Conservation (phyloP, 2,888 invertebrate genomes). For the Leistus spinibarbis region DNA sequence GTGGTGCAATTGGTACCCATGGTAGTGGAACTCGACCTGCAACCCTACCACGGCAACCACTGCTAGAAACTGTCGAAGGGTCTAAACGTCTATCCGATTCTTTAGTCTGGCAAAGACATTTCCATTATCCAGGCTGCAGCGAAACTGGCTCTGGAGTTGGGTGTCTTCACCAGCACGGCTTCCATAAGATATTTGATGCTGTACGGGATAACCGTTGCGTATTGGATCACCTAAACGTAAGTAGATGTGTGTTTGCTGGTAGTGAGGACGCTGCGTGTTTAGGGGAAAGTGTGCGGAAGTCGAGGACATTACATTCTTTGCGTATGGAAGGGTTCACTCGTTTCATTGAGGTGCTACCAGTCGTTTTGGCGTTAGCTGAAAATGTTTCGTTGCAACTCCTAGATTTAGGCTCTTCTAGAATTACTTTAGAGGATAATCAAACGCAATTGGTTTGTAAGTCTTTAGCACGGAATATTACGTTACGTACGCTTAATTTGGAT, state of each 20-base stretch:
- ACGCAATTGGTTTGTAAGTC: constrained; percentile 59
- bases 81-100: constrained; percentile 63
- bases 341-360: constrained; percentile 62
- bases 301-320: constrained; percentile 60
- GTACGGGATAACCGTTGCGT: constrained; percentile 60
- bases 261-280: constrained; percentile 63
- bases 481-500: constrained; percentile 61
- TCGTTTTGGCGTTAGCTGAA: constrained; percentile 61
- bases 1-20: constrained; percentile 58
- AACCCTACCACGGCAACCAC: constrained; percentile 58
- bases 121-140: constrained; percentile 62
- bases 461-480: constrained; percentile 57
- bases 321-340: constrained; percentile 62
- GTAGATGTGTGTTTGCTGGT: constrained; percentile 60
- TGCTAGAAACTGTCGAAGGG: constrained; percentile 52
- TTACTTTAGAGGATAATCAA: constrained; percentile 61
- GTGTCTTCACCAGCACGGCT: constrained; percentile 45
- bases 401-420: constrained; percentile 61
- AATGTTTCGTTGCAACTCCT: constrained; percentile 61
- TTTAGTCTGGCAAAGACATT: constrained; percentile 59
- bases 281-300: constrained; percentile 61
- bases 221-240: constrained; percentile 62
- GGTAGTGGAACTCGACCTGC: constrained; percentile 58
- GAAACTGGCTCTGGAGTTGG: constrained; percentile 50
- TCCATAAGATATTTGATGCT: constrained; percentile 48